Evolutionary conservation across 2,888 invertebrate species (phyloP).

Genomic region (Argyra leucocephala): DNA sequence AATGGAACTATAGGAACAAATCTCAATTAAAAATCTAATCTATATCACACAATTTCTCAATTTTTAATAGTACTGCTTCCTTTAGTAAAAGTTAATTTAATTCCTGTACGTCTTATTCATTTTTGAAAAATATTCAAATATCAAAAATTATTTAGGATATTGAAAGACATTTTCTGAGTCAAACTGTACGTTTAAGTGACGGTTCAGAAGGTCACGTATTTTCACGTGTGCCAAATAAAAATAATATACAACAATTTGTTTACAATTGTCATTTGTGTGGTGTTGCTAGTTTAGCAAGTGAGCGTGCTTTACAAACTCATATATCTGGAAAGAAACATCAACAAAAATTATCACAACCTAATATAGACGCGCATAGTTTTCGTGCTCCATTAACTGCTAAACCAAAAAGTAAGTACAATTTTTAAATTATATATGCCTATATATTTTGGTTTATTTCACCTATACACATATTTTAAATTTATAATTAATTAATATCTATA

Average conservation of each 20-base stretch:
- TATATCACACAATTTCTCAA: background rate
- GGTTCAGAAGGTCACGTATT: conserved; percentile 45
- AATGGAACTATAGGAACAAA: background rate
- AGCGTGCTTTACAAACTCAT: conserved; percentile 26
- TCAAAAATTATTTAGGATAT: conserved; percentile 18
- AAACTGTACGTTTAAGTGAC: conserved; percentile 40
- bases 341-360: conserved; percentile 22
- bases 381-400: conserved; percentile 22
- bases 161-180: conserved; percentile 24
- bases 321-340: conserved; percentile 29
- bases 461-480: too few relatives aligned
- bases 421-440: too few relatives aligned
- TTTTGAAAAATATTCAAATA: background rate
- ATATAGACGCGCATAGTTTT: conserved; percentile 24
- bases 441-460: too few relatives aligned
- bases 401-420: conserved; percentile 21
- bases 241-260: conserved; percentile 45
- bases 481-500: too few relatives aligned
- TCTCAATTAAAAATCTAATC: background rate
- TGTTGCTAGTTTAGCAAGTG: conserved; percentile 32
- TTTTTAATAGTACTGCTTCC: background rate
- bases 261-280: conserved; percentile 49
- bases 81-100: background rate
- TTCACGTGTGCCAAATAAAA: conserved; percentile 43
- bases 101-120: background rate